Conservation (phyloP, 1,140 invertebrate genomes). For the Panulirus ornatus region DNA sequence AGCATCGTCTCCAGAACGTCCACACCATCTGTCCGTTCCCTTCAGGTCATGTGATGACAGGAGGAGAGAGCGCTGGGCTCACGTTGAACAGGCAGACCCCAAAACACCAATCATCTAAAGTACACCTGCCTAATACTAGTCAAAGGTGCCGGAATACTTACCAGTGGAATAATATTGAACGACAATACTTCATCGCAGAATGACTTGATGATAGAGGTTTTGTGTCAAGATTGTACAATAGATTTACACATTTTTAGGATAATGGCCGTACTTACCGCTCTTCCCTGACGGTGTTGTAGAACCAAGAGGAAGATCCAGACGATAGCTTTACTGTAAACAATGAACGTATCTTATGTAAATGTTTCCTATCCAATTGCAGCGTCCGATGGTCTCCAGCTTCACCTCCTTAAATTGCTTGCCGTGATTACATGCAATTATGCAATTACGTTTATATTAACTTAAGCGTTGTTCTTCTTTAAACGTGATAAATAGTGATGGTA, state of each 20-base stretch:
- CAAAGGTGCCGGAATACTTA: background rate
- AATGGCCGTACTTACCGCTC: background rate
- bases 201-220: background rate
- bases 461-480: background rate
- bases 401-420: background rate
- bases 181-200: background rate
- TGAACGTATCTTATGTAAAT: background rate
- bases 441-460: background rate
- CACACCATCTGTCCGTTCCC: too few species aligned
- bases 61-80: too few species aligned
- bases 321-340: background rate
- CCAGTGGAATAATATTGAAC: background rate
- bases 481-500: background rate
- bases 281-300: too few species aligned
- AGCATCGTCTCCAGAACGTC: too few species aligned
- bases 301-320: too few species aligned
- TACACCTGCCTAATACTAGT: background rate
- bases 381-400: background rate
- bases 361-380: background rate
- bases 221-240: background rate
- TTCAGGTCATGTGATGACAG: too few species aligned
- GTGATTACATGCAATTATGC: slow-evolving; percentile 1
- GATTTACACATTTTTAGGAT: background rate
- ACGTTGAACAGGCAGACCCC: too few species aligned
- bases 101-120: too few species aligned